These are phyloP conservation scores for Zaprionus camerounensis DNA, from an alignment of 1,140 invertebrate species.

Conservation along the genomic window DNA sequence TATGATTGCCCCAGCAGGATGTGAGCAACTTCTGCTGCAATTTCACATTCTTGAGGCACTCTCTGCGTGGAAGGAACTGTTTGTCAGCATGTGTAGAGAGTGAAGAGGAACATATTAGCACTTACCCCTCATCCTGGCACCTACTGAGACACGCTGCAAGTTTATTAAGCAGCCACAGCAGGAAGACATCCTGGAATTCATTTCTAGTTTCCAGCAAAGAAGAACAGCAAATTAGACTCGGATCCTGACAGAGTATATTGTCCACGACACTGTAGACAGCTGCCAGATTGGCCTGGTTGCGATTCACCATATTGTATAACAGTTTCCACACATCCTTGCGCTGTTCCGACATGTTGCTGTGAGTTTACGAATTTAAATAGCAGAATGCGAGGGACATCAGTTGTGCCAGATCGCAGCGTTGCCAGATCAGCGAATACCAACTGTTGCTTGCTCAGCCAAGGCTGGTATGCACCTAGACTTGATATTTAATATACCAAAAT, in stretches of 20 bases:
- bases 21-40: slow-evolving; percentile 67
- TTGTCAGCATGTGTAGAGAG: background rate
- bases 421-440: slow-evolving; percentile 22
- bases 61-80: slow-evolving; percentile 14
- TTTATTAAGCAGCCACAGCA: slow-evolving; percentile 75
- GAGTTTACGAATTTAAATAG: slow-evolving; percentile 13
- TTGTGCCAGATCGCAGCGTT: background rate
- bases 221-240: slow-evolving; percentile 73
- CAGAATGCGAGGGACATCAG: slow-evolving; percentile 16
- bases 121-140: slow-evolving; percentile 45
- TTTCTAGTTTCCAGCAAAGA: slow-evolving; percentile 51
- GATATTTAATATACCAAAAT: background rate
- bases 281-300: slow-evolving; percentile 56
- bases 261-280: slow-evolving; percentile 72
- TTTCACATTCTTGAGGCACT: slow-evolving; percentile 57
- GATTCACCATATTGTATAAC: slow-evolving; percentile 69
- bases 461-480: background rate
- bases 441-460: slow-evolving; percentile 2
- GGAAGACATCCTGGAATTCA: slow-evolving; percentile 71
- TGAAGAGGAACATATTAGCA: background rate
- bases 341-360: slow-evolving; percentile 60
- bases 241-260: slow-evolving; percentile 75
- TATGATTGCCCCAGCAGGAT: slow-evolving; percentile 71
- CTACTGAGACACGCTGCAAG: slow-evolving; percentile 53
- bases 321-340: slow-evolving; percentile 79